Percentiles rank a stretch among this genome's conserved stretches.
phyloP scores from a whole-genome alignment of 23 tunicate genomes.

The Ascidia mentula region DNA sequence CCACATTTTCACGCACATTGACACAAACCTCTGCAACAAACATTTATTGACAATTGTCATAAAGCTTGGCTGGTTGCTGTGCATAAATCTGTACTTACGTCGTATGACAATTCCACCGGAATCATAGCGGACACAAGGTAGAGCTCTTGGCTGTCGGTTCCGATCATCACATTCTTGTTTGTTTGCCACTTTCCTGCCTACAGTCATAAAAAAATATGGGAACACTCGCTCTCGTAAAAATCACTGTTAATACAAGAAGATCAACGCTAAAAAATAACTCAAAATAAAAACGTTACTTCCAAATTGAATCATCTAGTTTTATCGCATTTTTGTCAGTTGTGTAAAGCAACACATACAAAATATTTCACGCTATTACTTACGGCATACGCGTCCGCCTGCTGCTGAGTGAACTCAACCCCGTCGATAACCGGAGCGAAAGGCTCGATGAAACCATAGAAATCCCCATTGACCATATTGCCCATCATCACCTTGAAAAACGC shows the following conservation, averaged over 20 bases:
- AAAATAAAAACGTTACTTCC: no score
- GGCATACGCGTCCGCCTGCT: slow-evolving; percentile 55
- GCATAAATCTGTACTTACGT: slow-evolving; percentile 14
- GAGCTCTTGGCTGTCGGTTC: slow-evolving; percentile 54
- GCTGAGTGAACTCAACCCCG: slow-evolving; percentile 76
- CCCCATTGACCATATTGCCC: slow-evolving; percentile 54
- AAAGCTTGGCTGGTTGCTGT: no score
- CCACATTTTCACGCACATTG: slow-evolving; percentile 49
- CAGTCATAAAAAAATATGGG: neutral
- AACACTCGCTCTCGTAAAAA: no score
- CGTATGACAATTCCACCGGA: slow-evolving; percentile 51
- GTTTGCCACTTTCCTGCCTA: slow-evolving; percentile 65
- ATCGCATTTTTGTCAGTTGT: no score
- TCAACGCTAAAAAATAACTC: no score
- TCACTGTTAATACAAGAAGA: no score
- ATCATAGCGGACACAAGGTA: slow-evolving; percentile 67
- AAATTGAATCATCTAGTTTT: no score
- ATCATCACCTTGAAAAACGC: slow-evolving; percentile 60
- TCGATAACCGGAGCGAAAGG: slow-evolving; percentile 80
- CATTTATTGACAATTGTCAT: no score
- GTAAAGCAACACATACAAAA: neutral
- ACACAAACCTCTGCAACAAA: slow-evolving; percentile 42
- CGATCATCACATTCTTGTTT: slow-evolving; percentile 56
- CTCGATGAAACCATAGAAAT: slow-evolving; percentile 59
- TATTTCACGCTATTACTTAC: slow-evolving; percentile 9